A percentile compares a stretch with the other conserved stretches of the same genome.
phyloP scores from a whole-genome alignment of 2,113 vertebrate species.

The Cephalopterus ornatus region DNA sequence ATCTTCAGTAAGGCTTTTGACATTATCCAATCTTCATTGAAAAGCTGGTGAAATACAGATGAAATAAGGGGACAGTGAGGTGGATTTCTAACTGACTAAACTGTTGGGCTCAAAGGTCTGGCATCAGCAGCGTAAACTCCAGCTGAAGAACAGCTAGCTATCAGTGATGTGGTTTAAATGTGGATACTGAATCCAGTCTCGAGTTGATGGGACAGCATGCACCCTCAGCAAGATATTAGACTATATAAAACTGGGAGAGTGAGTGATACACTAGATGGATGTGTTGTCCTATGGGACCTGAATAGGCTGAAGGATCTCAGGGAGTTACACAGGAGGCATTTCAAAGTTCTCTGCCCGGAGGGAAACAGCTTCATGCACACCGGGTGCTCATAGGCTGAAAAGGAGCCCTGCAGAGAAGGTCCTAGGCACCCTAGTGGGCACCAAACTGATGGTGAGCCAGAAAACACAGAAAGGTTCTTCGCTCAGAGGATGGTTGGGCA shows the following conservation, averaged over 20 bases:
- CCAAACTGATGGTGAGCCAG: background rate
- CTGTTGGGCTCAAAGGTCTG: background rate
- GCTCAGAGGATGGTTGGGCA: background rate
- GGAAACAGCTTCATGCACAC: background rate
- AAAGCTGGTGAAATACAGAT: background rate
- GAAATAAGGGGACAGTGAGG: background rate
- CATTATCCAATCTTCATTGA: background rate
- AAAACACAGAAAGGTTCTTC: background rate
- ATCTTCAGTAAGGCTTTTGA: background rate
- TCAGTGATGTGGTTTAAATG: background rate
- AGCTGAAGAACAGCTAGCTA: background rate
- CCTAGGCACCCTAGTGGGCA: background rate
- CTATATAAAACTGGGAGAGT: background rate
- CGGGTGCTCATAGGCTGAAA: background rate
- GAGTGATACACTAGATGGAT: background rate
- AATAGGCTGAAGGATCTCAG: background rate
- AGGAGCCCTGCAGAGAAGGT: background rate
- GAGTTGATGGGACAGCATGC: background rate
- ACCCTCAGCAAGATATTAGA: background rate
- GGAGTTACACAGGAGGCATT: background rate
- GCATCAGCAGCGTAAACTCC: background rate
- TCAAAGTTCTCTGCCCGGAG: background rate
- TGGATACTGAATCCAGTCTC: background rate
- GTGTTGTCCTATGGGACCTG: background rate
- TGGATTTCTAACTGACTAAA: background rate